A percentile compares a stretch with the other conserved stretches of the same genome.
Evolutionary conservation across 2,888 invertebrate species (phyloP).

Genomic region (Spicauda simplicius): DNA sequence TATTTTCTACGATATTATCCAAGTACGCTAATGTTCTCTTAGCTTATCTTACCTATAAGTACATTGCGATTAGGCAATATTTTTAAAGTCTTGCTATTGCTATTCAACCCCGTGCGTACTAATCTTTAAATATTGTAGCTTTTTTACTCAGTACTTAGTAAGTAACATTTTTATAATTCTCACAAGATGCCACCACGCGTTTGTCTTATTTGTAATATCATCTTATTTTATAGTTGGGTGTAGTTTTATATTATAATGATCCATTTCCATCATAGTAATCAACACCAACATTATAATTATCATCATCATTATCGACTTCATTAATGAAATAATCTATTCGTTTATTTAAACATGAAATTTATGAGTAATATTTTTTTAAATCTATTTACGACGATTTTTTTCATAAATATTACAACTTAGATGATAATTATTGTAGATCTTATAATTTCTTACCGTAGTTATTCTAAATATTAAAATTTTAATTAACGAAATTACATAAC

Average conservation of each 20-base stretch:
- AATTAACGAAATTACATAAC: no score
- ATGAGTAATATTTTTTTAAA: no score
- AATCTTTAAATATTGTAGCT: conserved; percentile 69
- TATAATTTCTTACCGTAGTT: no score
- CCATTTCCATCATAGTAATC: background rate
- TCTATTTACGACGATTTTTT: no score
- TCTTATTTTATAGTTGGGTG: background rate
- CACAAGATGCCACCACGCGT: conserved; percentile 12
- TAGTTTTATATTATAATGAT: background rate
- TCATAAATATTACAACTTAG: no score
- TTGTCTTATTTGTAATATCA: conserved; percentile 12
- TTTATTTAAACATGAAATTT: background rate
- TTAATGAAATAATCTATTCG: background rate
- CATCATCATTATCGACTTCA: background rate
- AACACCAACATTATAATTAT: background rate
- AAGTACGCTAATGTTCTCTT: conserved; percentile 57
- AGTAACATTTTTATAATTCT: conserved; percentile 54
- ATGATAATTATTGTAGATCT: no score
- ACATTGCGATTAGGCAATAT: conserved; percentile 70
- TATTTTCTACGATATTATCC: conserved; percentile 76
- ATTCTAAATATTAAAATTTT: no score
- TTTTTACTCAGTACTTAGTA: conserved; percentile 71
- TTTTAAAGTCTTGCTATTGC: conserved; percentile 63
- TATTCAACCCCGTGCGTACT: conserved; percentile 63
- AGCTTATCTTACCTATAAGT: conserved; percentile 62